Percentiles rank a stretch among this genome's conserved stretches.
phyloP scores from a whole-genome alignment of 2,888 invertebrate genomes.

The Agrochola macilenta region DNA sequence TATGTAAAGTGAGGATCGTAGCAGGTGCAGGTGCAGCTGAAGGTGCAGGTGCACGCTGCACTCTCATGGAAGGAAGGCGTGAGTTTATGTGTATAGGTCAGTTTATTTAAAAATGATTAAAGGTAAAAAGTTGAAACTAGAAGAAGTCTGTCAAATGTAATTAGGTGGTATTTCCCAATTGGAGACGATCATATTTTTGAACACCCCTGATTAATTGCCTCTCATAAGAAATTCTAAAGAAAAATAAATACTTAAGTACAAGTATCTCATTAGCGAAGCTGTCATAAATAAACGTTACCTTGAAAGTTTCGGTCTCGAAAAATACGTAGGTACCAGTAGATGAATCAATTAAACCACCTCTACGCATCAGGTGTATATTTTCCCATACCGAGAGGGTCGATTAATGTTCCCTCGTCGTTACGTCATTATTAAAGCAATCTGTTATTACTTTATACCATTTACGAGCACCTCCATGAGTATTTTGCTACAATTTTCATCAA shows the following conservation, averaged over 20 bases:
- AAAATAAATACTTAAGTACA: background rate
- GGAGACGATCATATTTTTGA: background rate
- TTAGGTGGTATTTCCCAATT: background rate
- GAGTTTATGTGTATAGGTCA: background rate
- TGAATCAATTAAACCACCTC: conserved; percentile 47
- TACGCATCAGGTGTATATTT: conserved; percentile 53
- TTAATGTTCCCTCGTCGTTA: conserved; percentile 50
- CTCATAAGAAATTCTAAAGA: background rate
- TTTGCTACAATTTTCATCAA: conserved; percentile 44
- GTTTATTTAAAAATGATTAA: background rate
- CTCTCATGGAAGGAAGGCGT: background rate
- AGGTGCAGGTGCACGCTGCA: no score
- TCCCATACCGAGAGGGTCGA: conserved; percentile 49
- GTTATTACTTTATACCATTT: conserved; percentile 49
- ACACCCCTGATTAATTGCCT: conserved; percentile 24
- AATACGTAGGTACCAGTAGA: conserved; percentile 13
- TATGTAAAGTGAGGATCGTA: background rate
- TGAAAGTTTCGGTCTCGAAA: conserved; percentile 18
- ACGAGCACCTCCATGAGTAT: conserved; percentile 29
- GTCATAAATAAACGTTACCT: conserved; percentile 17
- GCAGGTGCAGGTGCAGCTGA: no score
- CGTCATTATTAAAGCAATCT: conserved; percentile 52
- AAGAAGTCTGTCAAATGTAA: background rate
- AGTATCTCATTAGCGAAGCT: conserved; percentile 19
- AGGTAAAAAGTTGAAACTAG: background rate